Evolutionary conservation across 2,888 invertebrate genomes (phyloP).

Genomic region (Nycteola revayana): DNA sequence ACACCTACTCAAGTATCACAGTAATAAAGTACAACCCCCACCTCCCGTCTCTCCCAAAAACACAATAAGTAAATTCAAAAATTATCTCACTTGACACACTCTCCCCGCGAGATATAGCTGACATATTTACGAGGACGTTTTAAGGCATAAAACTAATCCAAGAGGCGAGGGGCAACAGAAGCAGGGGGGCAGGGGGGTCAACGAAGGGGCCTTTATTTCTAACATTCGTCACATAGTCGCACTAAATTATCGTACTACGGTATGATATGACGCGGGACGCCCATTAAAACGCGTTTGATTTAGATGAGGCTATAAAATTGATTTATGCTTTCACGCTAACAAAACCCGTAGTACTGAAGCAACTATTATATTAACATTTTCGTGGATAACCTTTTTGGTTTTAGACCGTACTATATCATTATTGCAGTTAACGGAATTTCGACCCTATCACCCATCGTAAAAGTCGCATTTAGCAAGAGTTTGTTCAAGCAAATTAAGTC

Average conservation of each 20-base stretch:
- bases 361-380: constrained; percentile 83
- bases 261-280: constrained; percentile 83
- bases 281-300: constrained; percentile 84
- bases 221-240: constrained; percentile 83
- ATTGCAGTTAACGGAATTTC: constrained; percentile 17
- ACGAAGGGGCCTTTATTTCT: constrained; percentile 79
- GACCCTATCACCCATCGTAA: constrained; percentile 20
- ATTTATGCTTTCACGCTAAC: constrained; percentile 83
- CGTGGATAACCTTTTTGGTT: constrained; percentile 76
- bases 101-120: constrained; percentile 70
- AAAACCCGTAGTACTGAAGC: constrained; percentile 81
- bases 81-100: constrained; percentile 66
- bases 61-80: constrained; percentile 71
- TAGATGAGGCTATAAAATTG: constrained; percentile 83
- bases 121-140: constrained; percentile 79
- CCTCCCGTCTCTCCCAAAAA: constrained; percentile 11
- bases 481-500: constrained; percentile 55
- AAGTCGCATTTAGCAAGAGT: constrained; percentile 26
- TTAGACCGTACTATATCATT: constrained; percentile 59
- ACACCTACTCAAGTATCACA: background rate
- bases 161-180: constrained; percentile 43
- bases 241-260: constrained; percentile 82
- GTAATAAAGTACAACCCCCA: background rate
- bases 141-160: constrained; percentile 79
- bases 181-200: constrained; percentile 40